Conservation (phyloP, 2,797 vertebrate species). For the Sebastes variabilis region DNA sequence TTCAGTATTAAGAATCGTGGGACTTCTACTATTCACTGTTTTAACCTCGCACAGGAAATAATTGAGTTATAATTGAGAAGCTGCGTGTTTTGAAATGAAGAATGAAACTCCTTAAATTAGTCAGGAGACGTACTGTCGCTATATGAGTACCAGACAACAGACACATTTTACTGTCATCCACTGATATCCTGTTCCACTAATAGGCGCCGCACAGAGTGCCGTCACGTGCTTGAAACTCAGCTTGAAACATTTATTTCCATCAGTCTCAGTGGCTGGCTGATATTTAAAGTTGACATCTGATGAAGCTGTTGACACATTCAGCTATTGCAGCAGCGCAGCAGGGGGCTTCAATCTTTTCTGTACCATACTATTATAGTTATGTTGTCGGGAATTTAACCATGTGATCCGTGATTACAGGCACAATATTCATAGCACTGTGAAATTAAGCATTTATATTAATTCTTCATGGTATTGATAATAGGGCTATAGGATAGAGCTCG, state of each 20-base stretch:
- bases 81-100: not conserved
- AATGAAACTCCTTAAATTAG: not conserved
- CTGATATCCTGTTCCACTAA: constrained; percentile 24
- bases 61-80: not conserved
- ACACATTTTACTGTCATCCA: not conserved
- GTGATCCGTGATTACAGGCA: not conserved
- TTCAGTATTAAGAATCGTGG: not conserved
- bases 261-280: constrained; percentile 11
- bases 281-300: constrained; percentile 56
- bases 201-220: constrained; percentile 3
- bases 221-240: constrained; percentile 40
- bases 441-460: not conserved
- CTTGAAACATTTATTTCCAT: constrained; percentile 46
- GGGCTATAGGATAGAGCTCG: not conserved
- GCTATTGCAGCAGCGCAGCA: not conserved
- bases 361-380: not conserved
- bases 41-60: not conserved
- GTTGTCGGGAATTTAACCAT: not conserved
- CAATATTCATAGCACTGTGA: not conserved
- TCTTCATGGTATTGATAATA: not conserved
- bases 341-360: not conserved
- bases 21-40: not conserved
- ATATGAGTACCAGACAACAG: not conserved
- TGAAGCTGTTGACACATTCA: constrained; percentile 28
- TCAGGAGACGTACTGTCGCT: not conserved